Conservation (phyloP, 2,797 vertebrate genomes). For the Sebastolobus alascanus region DNA sequence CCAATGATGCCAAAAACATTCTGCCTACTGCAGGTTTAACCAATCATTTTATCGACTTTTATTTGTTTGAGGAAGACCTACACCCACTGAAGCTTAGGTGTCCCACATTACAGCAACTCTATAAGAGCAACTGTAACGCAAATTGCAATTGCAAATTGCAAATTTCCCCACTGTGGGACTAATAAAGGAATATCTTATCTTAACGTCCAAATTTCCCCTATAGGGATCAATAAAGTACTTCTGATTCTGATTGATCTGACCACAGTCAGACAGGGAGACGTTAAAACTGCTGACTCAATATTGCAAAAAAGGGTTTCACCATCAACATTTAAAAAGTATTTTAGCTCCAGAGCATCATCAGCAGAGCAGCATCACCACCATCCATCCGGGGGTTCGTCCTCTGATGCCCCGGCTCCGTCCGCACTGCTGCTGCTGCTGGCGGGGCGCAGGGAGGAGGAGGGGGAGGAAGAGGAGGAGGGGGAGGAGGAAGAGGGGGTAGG, state of each 20-base stretch:
- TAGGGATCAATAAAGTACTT: too few relatives aligned
- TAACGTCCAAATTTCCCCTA: too few relatives aligned
- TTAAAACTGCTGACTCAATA: conserved; percentile 23
- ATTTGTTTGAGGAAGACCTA: too few relatives aligned
- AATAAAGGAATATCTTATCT: too few relatives aligned
- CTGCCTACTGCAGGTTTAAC: too few relatives aligned
- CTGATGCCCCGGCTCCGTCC: conserved; percentile 37
- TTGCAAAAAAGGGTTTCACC: not conserved
- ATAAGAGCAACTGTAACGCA: too few relatives aligned
- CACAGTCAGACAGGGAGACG: not conserved
- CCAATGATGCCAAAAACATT: too few relatives aligned
- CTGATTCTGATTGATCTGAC: not conserved
- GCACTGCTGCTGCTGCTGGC: conserved; percentile 61
- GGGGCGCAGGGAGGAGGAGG: conserved; percentile 41
- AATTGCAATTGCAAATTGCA: too few relatives aligned
- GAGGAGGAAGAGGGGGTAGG: conserved; percentile 29
- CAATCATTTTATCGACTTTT: too few relatives aligned
- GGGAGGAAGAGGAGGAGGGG: conserved; percentile 5
- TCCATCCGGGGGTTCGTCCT: conserved; percentile 21
- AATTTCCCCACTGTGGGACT: too few relatives aligned
- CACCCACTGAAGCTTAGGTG: too few relatives aligned
- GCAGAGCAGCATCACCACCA: conserved; percentile 1
- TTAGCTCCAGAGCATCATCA: not conserved
- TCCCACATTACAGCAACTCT: too few relatives aligned
- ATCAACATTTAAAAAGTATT: not conserved